Conservation (phyloP, 2,888 invertebrate species). For the Tetragnatha montana region DNA sequence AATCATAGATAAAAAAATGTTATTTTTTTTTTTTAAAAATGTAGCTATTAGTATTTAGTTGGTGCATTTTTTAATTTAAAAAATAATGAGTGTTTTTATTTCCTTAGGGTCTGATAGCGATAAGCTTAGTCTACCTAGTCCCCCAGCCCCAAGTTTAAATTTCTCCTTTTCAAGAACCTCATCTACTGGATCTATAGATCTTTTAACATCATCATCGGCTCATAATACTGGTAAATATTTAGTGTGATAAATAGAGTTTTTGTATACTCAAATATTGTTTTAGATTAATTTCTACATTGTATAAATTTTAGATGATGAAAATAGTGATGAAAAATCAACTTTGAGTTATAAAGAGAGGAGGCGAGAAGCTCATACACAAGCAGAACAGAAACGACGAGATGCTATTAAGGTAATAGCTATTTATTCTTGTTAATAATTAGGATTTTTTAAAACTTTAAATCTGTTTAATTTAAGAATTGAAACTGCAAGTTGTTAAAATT, state of each 20-base stretch:
- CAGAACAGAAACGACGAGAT: conserved; percentile 96
- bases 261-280: too few relatives aligned
- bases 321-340: conserved; percentile 81
- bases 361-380: conserved; percentile 95
- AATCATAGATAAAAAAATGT: not conserved
- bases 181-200: conserved; percentile 84
- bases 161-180: conserved; percentile 71
- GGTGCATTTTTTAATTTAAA: not conserved
- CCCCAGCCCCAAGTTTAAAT: conserved; percentile 54
- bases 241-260: too few relatives aligned
- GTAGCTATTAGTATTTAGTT: not conserved
- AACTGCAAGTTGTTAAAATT: too few relatives aligned
- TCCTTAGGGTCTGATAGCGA: conserved; percentile 62
- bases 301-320: conserved; percentile 80
- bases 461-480: not conserved
- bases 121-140: conserved; percentile 62
- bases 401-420: conserved; percentile 84
- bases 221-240: conserved; percentile 83
- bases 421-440: not conserved
- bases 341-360: conserved; percentile 94
- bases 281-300: too few relatives aligned
- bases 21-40: not conserved
- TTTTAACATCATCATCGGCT: conserved; percentile 84
- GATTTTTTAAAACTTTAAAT: not conserved
- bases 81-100: not conserved